Percentiles rank a stretch among this genome's conserved stretches.
phyloP scores from a whole-genome alignment of 2,113 vertebrate species.

The Austrofundulus limnaeus region DNA sequence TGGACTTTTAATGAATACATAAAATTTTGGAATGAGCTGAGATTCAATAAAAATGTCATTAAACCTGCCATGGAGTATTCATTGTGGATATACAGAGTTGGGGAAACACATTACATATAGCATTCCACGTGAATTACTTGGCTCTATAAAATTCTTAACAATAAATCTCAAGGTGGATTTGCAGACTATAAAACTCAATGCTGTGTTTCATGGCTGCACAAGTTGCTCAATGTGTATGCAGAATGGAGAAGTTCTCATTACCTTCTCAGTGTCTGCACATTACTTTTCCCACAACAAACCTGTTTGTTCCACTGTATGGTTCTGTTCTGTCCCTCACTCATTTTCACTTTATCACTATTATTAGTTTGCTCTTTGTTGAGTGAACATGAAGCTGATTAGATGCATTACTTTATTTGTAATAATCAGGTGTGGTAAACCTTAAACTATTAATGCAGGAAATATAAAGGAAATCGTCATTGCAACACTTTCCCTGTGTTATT shows the following conservation, averaged over 20 bases:
- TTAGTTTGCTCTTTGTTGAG: too few species aligned
- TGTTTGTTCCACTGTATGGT: background rate
- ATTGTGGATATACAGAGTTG: constrained; percentile 23
- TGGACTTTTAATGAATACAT: constrained; percentile 53
- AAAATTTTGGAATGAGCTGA: constrained; percentile 51
- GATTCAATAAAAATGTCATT: constrained; percentile 57
- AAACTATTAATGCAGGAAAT: too few species aligned
- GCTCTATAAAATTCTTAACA: constrained; percentile 25
- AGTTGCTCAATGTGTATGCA: constrained; percentile 17
- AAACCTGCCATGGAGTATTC: constrained; percentile 31
- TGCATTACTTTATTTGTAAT: too few species aligned
- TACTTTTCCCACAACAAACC: constrained; percentile 19
- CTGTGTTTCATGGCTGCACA: constrained; percentile 35
- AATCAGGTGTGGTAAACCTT: too few species aligned
- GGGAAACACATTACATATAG: constrained; percentile 27
- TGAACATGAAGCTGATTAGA: too few species aligned
- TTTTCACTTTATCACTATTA: background rate
- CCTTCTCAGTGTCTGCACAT: constrained; percentile 19
- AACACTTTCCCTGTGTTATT: too few species aligned
- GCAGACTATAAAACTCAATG: constrained; percentile 53
- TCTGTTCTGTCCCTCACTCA: constrained; percentile 5
- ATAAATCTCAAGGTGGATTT: constrained; percentile 55
- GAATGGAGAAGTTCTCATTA: constrained; percentile 16
- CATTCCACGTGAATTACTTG: constrained; percentile 32
- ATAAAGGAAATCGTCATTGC: too few species aligned